A percentile compares a stretch with the other conserved stretches of the same genome.
Evolutionary conservation across 2,113 vertebrate species (phyloP).

Genomic region (Heptranchias perlo): DNA sequence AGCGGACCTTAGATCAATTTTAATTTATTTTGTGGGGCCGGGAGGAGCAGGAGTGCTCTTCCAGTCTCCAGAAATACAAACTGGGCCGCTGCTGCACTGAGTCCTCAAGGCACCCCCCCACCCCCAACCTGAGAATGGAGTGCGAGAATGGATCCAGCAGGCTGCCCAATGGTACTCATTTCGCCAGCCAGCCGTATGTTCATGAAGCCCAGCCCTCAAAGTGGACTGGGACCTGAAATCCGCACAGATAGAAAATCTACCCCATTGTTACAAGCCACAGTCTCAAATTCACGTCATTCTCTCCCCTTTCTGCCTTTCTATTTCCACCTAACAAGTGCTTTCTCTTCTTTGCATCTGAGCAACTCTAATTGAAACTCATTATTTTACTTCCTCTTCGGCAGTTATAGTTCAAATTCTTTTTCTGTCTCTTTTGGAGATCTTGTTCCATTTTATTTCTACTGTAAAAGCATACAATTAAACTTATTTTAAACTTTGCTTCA

Average conservation of each 20-base stretch:
- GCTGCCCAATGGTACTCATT: neutral
- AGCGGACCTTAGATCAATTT: no score
- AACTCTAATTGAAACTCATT: neutral
- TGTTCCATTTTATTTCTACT: no score
- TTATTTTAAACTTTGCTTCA: no score
- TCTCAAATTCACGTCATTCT: neutral
- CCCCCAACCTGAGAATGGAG: neutral
- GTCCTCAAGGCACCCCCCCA: no score
- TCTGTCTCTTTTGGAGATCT: no score
- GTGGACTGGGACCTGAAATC: neutral
- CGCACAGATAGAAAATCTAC: neutral
- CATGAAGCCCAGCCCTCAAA: neutral
- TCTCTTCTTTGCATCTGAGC: neutral
- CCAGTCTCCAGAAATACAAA: neutral
- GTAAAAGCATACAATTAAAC: no score
- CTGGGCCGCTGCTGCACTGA: neutral
- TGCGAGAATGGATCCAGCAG: neutral
- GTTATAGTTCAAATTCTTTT: no score
- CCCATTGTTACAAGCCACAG: neutral
- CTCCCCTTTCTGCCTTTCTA: neutral
- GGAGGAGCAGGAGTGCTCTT: neutral
- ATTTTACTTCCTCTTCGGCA: neutral
- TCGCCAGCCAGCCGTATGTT: neutral
- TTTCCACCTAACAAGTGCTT: neutral
- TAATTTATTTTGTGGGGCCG: neutral